A percentile compares a stretch with the other conserved stretches of the same genome.
These are phyloP conservation scores for Scartelaos histophorus DNA, from an alignment of 2,113 vertebrate species.

Conservation along the genomic window DNA sequence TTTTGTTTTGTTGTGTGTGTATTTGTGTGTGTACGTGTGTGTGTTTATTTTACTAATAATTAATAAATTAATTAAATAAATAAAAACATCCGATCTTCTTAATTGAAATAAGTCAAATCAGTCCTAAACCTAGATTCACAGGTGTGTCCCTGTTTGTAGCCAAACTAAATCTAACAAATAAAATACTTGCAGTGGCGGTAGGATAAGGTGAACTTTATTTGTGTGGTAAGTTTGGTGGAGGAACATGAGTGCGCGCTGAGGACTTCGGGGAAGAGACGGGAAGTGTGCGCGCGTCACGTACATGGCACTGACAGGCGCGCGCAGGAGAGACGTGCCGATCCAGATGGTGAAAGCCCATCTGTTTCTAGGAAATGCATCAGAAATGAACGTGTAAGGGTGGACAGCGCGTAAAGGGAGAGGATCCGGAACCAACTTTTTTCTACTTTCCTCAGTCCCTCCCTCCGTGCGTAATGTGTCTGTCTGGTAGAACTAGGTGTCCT, in stretches of 20 bases:
- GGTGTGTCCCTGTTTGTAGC: background rate
- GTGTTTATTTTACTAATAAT: too few species aligned
- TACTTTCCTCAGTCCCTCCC: constrained; percentile 5
- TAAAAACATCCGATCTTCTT: too few species aligned
- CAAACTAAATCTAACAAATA: background rate
- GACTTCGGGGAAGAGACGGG: constrained; percentile 11
- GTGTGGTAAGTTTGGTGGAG: background rate
- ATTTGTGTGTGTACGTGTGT: too few species aligned
- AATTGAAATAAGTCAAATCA: too few species aligned
- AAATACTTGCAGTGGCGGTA: background rate
- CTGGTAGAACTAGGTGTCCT: constrained; percentile 53
- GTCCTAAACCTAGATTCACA: background rate
- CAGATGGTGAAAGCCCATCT: constrained; percentile 45
- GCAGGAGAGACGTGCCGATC: constrained; percentile 10
- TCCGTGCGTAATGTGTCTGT: constrained; percentile 8
- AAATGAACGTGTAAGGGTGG: constrained; percentile 26
- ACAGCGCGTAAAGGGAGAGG: constrained; percentile 21
- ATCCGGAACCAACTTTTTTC: constrained; percentile 46
- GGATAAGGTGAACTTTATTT: constrained; percentile 29
- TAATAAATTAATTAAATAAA: too few species aligned
- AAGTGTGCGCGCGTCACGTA: constrained; percentile 2
- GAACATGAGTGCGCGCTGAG: constrained; percentile 4
- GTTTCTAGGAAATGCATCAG: constrained; percentile 29
- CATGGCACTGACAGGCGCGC: constrained; percentile 11
- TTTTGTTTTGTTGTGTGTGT: too few species aligned